These are phyloP conservation scores for Chymomyza amoena DNA, from an alignment of 2,888 invertebrate genomes.

Conservation along the genomic window DNA sequence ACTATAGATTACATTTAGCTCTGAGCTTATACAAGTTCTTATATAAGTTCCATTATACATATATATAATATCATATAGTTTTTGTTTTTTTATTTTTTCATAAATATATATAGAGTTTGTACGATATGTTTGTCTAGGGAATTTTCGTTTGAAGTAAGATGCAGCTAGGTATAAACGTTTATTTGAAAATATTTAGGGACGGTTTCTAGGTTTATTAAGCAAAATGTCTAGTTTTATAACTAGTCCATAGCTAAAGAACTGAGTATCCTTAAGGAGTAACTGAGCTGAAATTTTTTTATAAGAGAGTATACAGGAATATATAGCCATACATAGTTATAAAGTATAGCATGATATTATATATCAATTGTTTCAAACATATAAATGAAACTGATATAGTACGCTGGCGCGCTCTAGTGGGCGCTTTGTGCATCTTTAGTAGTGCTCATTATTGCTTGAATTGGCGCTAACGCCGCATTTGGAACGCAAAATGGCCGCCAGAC, in stretches of 20 bases:
- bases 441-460: background rate
- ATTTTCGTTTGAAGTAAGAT: slow-evolving; percentile 34
- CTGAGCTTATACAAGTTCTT: slow-evolving; percentile 11
- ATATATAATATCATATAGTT: slow-evolving; percentile 8
- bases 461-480: slow-evolving; percentile 71
- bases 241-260: slow-evolving; percentile 56
- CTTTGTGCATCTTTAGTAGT: slow-evolving; percentile 35
- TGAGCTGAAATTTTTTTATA: slow-evolving; percentile 35
- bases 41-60: slow-evolving; percentile 10
- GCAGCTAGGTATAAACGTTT: slow-evolving; percentile 33
- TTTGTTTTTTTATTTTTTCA: slow-evolving; percentile 42
- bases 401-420: background rate
- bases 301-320: slow-evolving; percentile 59
- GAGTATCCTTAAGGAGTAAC: slow-evolving; percentile 6
- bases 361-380: background rate
- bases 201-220: slow-evolving; percentile 72
- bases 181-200: slow-evolving; percentile 54
- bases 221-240: slow-evolving; percentile 55
- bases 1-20: background rate
- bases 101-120: slow-evolving; percentile 66
- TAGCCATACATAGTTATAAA: slow-evolving; percentile 31
- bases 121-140: slow-evolving; percentile 78
- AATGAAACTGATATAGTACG: background rate
- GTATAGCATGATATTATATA: slow-evolving; percentile 7
- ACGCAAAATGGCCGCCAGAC: slow-evolving; percentile 77